A percentile compares a stretch with the other conserved stretches of the same genome.
Conservation (phyloP, 2,797 vertebrate species). For the Fratercula arctica region DNA sequence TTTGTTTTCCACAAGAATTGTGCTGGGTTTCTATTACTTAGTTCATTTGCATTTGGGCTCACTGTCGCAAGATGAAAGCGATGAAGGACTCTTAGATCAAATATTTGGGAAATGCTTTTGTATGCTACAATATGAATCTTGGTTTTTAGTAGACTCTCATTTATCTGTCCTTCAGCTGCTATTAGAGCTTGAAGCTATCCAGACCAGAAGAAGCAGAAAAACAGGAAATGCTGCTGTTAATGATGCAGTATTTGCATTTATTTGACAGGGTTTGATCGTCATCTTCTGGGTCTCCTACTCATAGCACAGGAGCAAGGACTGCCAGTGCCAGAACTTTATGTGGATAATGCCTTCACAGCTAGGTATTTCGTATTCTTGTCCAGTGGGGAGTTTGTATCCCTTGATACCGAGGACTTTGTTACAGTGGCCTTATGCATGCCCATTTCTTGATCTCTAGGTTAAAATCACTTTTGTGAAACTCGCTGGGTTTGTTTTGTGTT, state of each 20-base stretch:
- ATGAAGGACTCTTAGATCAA: neutral
- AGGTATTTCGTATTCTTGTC: constrained; percentile 78
- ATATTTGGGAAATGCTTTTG: neutral
- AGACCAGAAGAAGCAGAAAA: neutral
- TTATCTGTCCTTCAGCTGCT: neutral
- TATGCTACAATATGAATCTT: neutral
- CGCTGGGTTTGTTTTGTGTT: constrained; percentile 36
- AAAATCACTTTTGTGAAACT: neutral
- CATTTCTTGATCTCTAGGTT: neutral
- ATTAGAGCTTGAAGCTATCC: neutral
- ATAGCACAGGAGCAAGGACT: constrained; percentile 87
- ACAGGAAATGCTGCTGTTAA: neutral
- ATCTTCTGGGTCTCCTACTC: constrained; percentile 90
- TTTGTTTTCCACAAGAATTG: neutral
- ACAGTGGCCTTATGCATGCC: neutral
- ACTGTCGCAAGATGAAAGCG: neutral
- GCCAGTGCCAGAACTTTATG: constrained; percentile 87
- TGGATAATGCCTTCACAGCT: constrained; percentile 86
- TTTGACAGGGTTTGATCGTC: constrained; percentile 91
- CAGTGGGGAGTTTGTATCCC: neutral
- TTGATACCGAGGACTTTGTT: neutral
- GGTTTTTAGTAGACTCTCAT: neutral
- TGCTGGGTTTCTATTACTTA: neutral
- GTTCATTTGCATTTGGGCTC: neutral
- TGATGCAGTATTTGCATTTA: constrained; percentile 15